These are phyloP conservation scores for Xestobium rufovillosum DNA, from an alignment of 2,888 invertebrate species.

Conservation along the genomic window DNA sequence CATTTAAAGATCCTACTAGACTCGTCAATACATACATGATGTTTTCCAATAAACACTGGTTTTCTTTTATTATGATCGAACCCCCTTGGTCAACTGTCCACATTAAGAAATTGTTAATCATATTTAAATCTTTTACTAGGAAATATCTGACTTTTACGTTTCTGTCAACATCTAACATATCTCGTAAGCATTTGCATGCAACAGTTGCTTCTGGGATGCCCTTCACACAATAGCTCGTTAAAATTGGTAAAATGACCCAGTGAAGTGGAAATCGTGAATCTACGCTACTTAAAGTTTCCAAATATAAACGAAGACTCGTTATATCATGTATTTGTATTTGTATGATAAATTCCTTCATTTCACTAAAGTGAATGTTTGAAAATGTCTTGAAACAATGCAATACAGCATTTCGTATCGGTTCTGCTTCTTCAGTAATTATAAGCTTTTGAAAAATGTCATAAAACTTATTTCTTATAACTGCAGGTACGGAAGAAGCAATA, in stretches of 20 bases:
- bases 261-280: slow-evolving; percentile 47
- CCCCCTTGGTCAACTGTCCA: neutral
- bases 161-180: slow-evolving; percentile 14
- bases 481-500: slow-evolving; percentile 44
- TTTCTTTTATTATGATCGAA: slow-evolving; percentile 3
- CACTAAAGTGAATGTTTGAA: slow-evolving; percentile 46
- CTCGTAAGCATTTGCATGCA: slow-evolving; percentile 30
- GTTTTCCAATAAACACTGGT: slow-evolving; percentile 34
- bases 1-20: slow-evolving; percentile 41
- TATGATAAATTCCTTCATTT: slow-evolving; percentile 48
- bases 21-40: slow-evolving; percentile 43
- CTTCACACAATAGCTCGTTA: slow-evolving; percentile 29
- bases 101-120: neutral
- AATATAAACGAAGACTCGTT: slow-evolving; percentile 26
- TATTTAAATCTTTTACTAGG: neutral
- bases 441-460: slow-evolving; percentile 51
- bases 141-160: slow-evolving; percentile 5
- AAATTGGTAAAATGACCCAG: slow-evolving; percentile 36
- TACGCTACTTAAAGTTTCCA: slow-evolving; percentile 45
- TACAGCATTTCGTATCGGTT: too few species aligned
- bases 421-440: too few species aligned
- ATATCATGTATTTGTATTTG: slow-evolving; percentile 32
- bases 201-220: slow-evolving; percentile 23
- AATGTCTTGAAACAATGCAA: slow-evolving; percentile 49
- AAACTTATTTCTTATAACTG: slow-evolving; percentile 46